Evolutionary conservation across 2,113 vertebrate genomes (phyloP), one percentile per base, ranked within the genome.

Genomic region (Gambusia affinis): DNA sequence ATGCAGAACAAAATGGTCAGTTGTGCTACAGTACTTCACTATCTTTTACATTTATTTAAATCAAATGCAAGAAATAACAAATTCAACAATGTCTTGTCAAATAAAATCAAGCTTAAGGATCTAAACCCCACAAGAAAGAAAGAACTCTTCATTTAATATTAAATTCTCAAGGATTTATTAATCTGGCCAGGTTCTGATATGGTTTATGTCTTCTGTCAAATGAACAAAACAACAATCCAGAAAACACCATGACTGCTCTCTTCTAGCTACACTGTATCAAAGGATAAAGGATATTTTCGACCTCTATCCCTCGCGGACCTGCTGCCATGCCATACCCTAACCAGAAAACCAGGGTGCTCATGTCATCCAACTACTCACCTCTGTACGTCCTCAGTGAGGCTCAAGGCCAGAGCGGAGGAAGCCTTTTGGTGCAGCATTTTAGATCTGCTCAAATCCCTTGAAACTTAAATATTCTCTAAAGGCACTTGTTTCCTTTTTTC

Each of bases 161-260:
- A 57, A 8, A 22, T 54, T 19, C 19, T 47, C 15, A 17, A 47
- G 44, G 44, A 17, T 6, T 19, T 19, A 19, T 19, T 6, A 0
- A 19, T 47, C 44, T 47, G 44, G 4, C 14, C 51, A 54, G 19
- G 51, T 22, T n/a, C 22, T 57, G 51, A 57, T 11, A n/a, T n/a
- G n/a, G 17, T n/a, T n/a, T 24, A n/a, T 3, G 10, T 57, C 51
- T 57, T 11, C 3, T 57, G 8, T 57, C 24, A 57, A 57, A 57
- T 57, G 51, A 57, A n/a, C 22, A 3, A 57, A 57, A 57, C 73
- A 79, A 88, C 75, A 81, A 88, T 89, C 86, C 83, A 75, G 78
- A 81, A 85, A 87, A 84, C 67, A 73, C 87, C 60, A 37, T 77
- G 71, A 70, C 68, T 81, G 85, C 62, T 4, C 22, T n/a, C 7